Evolutionary conservation across 2,797 vertebrate genomes (phyloP).

Genomic region (Phrynocephalus vlangalii): DNA sequence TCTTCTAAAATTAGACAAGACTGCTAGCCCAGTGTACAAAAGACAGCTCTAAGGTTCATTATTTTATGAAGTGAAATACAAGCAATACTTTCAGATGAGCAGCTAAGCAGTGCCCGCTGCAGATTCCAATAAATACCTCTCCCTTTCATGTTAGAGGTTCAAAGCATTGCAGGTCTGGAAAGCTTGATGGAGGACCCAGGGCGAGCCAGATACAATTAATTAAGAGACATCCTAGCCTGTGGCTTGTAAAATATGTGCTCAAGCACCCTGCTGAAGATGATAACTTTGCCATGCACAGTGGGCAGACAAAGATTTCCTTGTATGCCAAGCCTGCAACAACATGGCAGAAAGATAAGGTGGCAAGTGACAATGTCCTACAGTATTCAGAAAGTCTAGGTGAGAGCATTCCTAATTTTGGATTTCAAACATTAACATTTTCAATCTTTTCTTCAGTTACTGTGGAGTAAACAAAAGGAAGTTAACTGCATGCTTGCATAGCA

Average conservation of each 20-base stretch:
- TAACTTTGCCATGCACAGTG: slow-evolving; percentile 60
- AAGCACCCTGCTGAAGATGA: slow-evolving; percentile 54
- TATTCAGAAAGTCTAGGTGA: slow-evolving; percentile 41
- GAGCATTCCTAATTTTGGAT: slow-evolving; percentile 23
- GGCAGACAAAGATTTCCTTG: slow-evolving; percentile 59
- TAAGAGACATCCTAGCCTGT: slow-evolving; percentile 58
- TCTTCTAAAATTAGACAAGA: slow-evolving; percentile 75
- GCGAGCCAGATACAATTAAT: slow-evolving; percentile 74
- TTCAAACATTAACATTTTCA: slow-evolving; percentile 31
- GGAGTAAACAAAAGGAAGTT: neutral
- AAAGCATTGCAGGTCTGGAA: slow-evolving; percentile 78
- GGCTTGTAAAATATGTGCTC: slow-evolving; percentile 64
- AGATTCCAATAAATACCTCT: slow-evolving; percentile 75
- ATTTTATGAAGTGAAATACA: slow-evolving; percentile 74
- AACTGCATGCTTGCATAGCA: neutral
- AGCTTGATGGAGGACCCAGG: slow-evolving; percentile 60
- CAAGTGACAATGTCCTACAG: slow-evolving; percentile 6
- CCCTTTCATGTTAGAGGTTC: slow-evolving; percentile 79
- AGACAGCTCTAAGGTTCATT: slow-evolving; percentile 67
- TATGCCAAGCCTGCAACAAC: slow-evolving; percentile 50
- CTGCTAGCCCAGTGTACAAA: slow-evolving; percentile 65
- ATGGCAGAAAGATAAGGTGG: slow-evolving; percentile 47
- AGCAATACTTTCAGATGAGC: slow-evolving; percentile 71
- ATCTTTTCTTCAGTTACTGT: neutral
- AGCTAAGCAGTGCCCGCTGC: slow-evolving; percentile 67